Conservation (phyloP, 2,797 vertebrate genomes). For the Karalla daura region DNA sequence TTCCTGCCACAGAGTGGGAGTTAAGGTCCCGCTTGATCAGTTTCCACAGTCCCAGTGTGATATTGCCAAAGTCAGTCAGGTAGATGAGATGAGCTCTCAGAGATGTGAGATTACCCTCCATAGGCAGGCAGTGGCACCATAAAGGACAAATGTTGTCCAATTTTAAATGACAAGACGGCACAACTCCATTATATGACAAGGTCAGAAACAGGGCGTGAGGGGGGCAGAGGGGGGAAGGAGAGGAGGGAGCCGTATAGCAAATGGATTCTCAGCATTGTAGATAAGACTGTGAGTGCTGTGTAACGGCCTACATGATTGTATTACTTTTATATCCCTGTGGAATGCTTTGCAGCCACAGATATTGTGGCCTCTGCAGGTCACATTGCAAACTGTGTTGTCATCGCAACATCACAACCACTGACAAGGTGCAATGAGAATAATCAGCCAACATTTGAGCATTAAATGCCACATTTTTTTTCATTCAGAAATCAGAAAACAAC, state of each 20-base stretch:
- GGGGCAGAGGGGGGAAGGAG: conserved; percentile 42
- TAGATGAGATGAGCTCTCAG: conserved; percentile 62
- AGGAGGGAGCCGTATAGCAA: conserved; percentile 24
- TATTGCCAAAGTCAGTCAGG: conserved; percentile 60
- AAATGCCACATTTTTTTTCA: no score
- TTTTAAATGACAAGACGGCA: conserved; percentile 63
- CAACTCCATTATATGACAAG: conserved; percentile 72
- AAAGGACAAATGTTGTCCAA: conserved; percentile 70
- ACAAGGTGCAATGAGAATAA: no score
- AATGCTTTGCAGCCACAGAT: conserved; percentile 34
- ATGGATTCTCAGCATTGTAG: conserved; percentile 62
- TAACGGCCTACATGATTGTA: conserved; percentile 60
- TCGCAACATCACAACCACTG: no score
- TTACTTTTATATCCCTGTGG: conserved; percentile 55
- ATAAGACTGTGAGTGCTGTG: conserved; percentile 61
- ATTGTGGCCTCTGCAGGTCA: conserved; percentile 21
- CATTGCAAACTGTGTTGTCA: conserved; percentile 9
- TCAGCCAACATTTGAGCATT: no score
- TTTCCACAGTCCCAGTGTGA: conserved; percentile 34
- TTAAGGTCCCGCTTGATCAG: conserved; percentile 20
- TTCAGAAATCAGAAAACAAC: no score
- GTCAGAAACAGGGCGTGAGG: conserved; percentile 55
- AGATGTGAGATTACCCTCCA: conserved; percentile 58
- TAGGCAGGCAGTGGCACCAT: conserved; percentile 43
- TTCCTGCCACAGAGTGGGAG: conserved; percentile 34